phyloP scores from a whole-genome alignment of 1,140 invertebrate genomes.

The Papilio polyxenes region DNA sequence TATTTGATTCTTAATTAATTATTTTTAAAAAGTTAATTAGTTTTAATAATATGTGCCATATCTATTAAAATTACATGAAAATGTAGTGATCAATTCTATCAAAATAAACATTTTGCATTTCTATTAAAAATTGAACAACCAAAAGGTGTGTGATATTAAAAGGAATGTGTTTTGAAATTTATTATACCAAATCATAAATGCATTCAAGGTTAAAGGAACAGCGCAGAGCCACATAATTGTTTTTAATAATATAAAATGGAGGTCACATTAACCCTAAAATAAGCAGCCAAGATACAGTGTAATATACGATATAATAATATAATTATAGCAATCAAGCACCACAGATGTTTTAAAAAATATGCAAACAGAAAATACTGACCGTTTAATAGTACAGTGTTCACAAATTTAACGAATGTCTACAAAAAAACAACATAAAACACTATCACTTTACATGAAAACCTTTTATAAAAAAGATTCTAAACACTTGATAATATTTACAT shows the following conservation, averaged over 20 bases:
- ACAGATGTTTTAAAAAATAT: conserved; percentile 49
- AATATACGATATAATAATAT: background rate
- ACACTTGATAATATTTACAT: conserved; percentile 62
- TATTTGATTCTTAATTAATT: background rate
- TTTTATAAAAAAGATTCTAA: conserved; percentile 46
- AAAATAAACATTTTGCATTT: background rate
- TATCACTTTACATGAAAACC: conserved; percentile 51
- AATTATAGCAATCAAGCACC: conserved; percentile 15
- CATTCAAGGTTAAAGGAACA: conserved; percentile 59
- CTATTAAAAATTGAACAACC: background rate
- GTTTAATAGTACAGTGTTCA: conserved; percentile 46
- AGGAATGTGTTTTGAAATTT: conserved; percentile 12
- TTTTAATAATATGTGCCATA: background rate
- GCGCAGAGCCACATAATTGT: conserved; percentile 31
- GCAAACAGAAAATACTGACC: conserved; percentile 53
- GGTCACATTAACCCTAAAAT: conserved; percentile 11
- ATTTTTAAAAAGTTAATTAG: background rate
- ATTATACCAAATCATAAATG: background rate
- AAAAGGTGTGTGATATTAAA: background rate
- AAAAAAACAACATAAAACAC: conserved; percentile 60
- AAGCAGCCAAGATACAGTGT: background rate
- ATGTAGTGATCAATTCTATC: no score
- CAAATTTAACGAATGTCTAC: conserved; percentile 37
- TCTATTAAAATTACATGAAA: background rate
- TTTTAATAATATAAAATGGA: background rate